phyloP scores from a whole-genome alignment of 1,140 invertebrate genomes.

The Magallana ariakensis region DNA sequence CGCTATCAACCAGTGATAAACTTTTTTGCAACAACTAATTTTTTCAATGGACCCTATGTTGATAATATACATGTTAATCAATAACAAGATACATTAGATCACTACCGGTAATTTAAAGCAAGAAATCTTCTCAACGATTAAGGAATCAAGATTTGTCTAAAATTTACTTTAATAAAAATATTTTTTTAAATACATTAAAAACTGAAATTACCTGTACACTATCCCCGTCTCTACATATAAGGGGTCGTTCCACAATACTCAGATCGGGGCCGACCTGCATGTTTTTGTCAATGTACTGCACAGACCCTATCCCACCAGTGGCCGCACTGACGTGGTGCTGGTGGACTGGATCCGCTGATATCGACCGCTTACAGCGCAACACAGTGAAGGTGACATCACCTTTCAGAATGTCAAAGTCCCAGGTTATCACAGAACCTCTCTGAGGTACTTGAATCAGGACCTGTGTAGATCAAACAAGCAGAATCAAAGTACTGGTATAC shows the following conservation, averaged over 20 bases:
- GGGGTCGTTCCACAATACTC: constrained; percentile 88
- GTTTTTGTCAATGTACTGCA: constrained; percentile 84
- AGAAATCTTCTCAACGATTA: no score
- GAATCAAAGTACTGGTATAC: not conserved
- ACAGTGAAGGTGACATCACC: constrained; percentile 93
- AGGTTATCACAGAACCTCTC: constrained; percentile 93
- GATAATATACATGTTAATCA: no score
- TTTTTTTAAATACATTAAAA: no score
- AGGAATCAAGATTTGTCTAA: no score
- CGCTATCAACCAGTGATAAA: no score
- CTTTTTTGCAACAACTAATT: no score
- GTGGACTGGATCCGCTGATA: constrained; percentile 67
- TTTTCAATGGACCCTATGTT: no score
- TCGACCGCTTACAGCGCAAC: constrained; percentile 84
- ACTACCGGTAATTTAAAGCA: no score
- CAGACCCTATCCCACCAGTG: constrained; percentile 73
- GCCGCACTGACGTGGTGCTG: constrained; percentile 77
- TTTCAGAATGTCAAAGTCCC: constrained; percentile 97
- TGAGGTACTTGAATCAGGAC: constrained; percentile 89
- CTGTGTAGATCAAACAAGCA: constrained; percentile 64
- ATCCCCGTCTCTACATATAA: constrained; percentile 94
- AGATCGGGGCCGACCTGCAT: constrained; percentile 91
- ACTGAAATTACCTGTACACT: constrained; percentile 89
- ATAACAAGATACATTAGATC: no score
- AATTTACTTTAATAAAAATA: no score